Conservation (phyloP, 2,797 vertebrate species). For the Etheostoma nigrum region DNA sequence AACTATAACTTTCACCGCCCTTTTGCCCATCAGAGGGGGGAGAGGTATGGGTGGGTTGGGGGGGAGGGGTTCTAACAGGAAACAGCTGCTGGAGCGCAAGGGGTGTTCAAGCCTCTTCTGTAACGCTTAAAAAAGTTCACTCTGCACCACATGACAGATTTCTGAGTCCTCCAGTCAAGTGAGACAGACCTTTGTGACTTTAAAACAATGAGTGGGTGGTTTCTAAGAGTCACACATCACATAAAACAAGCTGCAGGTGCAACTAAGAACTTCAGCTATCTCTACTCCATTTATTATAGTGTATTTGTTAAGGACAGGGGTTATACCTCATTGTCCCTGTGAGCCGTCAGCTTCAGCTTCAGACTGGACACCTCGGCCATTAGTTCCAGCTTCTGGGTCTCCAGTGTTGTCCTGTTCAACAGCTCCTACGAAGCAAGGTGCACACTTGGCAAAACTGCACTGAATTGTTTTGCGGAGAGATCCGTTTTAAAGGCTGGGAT, state of each 20-base stretch:
- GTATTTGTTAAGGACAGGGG: not conserved
- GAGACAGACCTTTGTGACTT: slow-evolving; percentile 61
- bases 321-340: slow-evolving; percentile 90
- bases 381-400: slow-evolving; percentile 96
- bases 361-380: slow-evolving; percentile 95
- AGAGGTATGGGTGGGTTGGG: slow-evolving; percentile 18
- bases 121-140: slow-evolving; percentile 62
- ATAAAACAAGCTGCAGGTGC: slow-evolving; percentile 38
- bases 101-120: slow-evolving; percentile 45
- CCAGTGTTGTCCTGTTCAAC: slow-evolving; percentile 89
- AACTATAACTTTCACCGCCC: slow-evolving; percentile 54
- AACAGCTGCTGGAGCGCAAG: slow-evolving; percentile 73
- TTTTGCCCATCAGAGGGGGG: slow-evolving; percentile 25
- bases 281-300: slow-evolving; percentile 1
- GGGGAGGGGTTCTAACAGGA: slow-evolving; percentile 68
- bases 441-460: not conserved
- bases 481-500: not conserved
- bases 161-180: slow-evolving; percentile 29
- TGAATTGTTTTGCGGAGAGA: no score
- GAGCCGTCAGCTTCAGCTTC: slow-evolving; percentile 91
- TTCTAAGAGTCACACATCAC: slow-evolving; percentile 50
- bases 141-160: slow-evolving; percentile 54
- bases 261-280: slow-evolving; percentile 1
- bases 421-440: slow-evolving; percentile 86
- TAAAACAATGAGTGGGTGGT: slow-evolving; percentile 63